Base-by-base conservation (phyloP, 30 jellyfish, hydroid and myxozoan species). In the Chrysaora quinquecirrha region DNA sequence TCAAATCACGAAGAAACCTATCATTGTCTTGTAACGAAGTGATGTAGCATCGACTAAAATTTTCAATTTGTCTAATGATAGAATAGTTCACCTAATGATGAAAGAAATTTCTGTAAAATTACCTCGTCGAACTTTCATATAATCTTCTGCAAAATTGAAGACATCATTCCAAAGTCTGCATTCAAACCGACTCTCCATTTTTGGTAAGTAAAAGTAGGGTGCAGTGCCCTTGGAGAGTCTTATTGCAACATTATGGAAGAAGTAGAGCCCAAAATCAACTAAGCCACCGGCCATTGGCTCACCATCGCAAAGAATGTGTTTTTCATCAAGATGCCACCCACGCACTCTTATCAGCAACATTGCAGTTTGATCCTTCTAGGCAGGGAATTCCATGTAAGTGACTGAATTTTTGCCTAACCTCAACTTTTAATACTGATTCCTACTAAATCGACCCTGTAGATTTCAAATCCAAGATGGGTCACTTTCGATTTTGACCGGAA, bases 261-360 rank as follows among this genome's bases (percentile, higher is more conserved):
- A 91, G 43, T 91, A 85, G 19, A 91, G 81, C 31, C 96, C 98
- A 72, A 85, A 91, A 58, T 91, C 98, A 24, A 91, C 92, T 28
- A 91, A 62, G 14, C 86, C 98, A 16, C 96, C 98, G 49, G 96
- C 87, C 91, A 91, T 73, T 0, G 98, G 95, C 22, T 58, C 29
- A 12, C 76, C 90, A 54, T 91, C 96, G 68, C 91, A 81, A 25
- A 24, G 50, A 0, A 91, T 68, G 65, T 91, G 98, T 34, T 85
- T 85, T 71, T 91, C 98, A n/a, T 91, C 98, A 25, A 91, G 77
- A 49, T 91, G 98, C 98, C 98, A 91, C n/a, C 98, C 98, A 20
- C 98, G 98, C n/a, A 92, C 93, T 46, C 98, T 65, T 0, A 91
- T 95, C 35, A 91, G 70, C 22, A 91, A 81, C 74, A 54, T 75